Percentiles rank a stretch among this genome's conserved stretches.
phyloP scores from a whole-genome alignment of 2,797 vertebrate genomes.

The Psittacula echo region DNA sequence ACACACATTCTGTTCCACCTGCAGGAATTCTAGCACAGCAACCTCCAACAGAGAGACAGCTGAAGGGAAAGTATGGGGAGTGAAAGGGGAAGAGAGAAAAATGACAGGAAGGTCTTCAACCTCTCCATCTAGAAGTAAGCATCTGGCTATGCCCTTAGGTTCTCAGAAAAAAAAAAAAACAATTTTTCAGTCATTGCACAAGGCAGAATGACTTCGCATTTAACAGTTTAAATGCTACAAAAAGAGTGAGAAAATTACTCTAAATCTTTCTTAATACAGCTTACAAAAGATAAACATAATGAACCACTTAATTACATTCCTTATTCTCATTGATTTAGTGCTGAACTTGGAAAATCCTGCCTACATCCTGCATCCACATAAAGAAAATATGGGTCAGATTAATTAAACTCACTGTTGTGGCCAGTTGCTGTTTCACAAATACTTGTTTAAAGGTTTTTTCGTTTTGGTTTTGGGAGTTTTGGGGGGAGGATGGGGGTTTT shows the following conservation, averaged over 20 bases:
- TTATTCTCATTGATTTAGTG: not conserved
- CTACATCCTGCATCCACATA: not conserved
- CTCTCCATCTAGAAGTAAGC: not conserved
- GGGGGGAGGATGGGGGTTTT: not conserved
- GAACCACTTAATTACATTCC: slow-evolving; percentile 18
- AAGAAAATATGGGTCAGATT: slow-evolving; percentile 17
- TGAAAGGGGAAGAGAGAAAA: not conserved
- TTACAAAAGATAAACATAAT: slow-evolving; percentile 18
- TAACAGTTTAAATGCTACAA: not conserved
- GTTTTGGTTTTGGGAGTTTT: rapidly evolving
- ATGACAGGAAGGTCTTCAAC: not conserved
- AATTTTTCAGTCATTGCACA: not conserved
- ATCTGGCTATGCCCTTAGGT: not conserved
- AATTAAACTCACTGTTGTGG: slow-evolving; percentile 52
- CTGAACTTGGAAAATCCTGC: slow-evolving; percentile 17
- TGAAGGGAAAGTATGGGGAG: not conserved
- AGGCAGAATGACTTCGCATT: not conserved
- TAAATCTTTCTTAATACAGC: slow-evolving; percentile 8
- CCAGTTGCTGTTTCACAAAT: slow-evolving; percentile 28
- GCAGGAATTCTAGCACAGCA: slow-evolving; percentile 42
- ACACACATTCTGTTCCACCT: slow-evolving; percentile 57
- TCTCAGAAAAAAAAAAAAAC: not conserved
- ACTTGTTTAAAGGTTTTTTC: slow-evolving; percentile 7
- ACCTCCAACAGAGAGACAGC: slow-evolving; percentile 55
- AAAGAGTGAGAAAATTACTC: slow-evolving; percentile 12